Conservation (phyloP, 2,888 invertebrate species). For the Schizaphis graminum region DNA sequence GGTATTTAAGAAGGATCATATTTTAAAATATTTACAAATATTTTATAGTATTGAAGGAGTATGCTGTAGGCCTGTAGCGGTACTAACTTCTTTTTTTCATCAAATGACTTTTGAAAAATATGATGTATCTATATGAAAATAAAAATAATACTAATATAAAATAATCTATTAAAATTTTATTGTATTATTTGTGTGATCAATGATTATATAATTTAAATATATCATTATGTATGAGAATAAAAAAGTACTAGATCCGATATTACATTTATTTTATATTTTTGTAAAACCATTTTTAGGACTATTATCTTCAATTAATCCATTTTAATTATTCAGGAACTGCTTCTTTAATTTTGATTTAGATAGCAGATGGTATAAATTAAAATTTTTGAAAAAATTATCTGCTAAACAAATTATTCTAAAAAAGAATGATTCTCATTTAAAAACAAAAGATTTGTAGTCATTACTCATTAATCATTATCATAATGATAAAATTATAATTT, state of each 20-base stretch:
- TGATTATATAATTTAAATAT: background rate
- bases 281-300: background rate
- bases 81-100: background rate
- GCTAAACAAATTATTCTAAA: background rate
- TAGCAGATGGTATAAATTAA: background rate
- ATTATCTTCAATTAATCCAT: background rate
- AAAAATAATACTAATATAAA: background rate
- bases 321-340: background rate
- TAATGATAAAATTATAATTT: too few species aligned
- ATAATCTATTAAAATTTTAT: background rate
- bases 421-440: background rate
- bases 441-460: background rate
- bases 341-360: background rate
- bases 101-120: background rate
- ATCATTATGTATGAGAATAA: background rate
- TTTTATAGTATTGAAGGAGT: background rate
- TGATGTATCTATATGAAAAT: background rate
- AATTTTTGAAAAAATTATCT: background rate
- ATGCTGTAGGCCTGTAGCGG: background rate
- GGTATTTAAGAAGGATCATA: background rate
- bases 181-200: background rate
- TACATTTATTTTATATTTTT: background rate
- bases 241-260: background rate
- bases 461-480: too few species aligned
- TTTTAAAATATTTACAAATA: background rate